phyloP scores from a whole-genome alignment of 2,888 invertebrate genomes.

The Poecilobothrus nobilitatus region DNA sequence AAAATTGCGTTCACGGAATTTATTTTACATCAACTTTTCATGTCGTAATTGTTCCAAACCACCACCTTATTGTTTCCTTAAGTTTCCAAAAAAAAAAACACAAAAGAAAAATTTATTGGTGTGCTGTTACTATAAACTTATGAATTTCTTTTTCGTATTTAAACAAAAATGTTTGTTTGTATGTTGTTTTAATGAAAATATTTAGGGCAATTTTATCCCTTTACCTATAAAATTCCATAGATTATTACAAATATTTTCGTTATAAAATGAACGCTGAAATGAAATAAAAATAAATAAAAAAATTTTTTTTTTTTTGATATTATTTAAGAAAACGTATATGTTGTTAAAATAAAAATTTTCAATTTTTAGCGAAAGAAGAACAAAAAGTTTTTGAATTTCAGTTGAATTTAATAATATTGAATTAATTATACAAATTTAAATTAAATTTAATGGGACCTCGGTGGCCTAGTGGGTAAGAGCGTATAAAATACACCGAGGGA shows the following conservation, averaged over 20 bases:
- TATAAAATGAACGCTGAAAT: neutral
- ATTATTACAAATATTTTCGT: neutral
- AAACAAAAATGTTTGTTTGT: no score
- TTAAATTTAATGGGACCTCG: no score
- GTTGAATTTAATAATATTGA: no score
- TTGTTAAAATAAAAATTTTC: neutral
- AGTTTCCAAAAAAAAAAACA: neutral
- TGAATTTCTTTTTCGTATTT: no score
- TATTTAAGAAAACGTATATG: neutral
- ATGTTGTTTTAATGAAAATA: neutral
- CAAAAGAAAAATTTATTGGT: neutral
- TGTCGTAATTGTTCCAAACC: no score
- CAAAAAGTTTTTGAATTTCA: no score
- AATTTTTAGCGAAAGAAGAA: neutral
- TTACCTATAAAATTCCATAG: constrained; percentile 6
- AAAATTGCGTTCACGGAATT: constrained; percentile 1
- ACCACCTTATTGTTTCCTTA: neutral
- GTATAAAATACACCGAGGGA: no score
- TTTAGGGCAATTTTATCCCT: neutral
- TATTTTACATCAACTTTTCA: neutral
- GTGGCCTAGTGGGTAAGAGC: no score
- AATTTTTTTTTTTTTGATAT: neutral
- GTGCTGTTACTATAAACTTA: no score
- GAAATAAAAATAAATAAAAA: neutral
- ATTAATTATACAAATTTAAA: no score